Base-by-base conservation (phyloP, 2,797 vertebrate species). In the Phoebastria nigripes region DNA sequence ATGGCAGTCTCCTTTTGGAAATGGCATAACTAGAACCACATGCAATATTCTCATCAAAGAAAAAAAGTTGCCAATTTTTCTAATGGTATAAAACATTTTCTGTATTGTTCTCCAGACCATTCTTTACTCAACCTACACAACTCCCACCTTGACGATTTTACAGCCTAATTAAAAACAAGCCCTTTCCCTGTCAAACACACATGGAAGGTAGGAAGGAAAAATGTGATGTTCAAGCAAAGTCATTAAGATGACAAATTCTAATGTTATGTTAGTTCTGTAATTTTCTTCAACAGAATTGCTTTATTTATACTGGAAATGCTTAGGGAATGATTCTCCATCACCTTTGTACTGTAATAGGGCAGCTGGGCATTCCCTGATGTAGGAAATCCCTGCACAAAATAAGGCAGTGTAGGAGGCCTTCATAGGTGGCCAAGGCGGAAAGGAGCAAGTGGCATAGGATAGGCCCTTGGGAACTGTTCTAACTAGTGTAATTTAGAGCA, bases 361-460 rank as follows among this genome's bases (percentile, higher is more conserved):
- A 96, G 93, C 88, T 95, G 94, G 96, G 93, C 76, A 90, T 94
- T 96, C 93, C 93, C 81, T 78, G 61, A 74, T 83, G 69, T 95
- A 96, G 93, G 96, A 95, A 97, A 96, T 95, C 92, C 83, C 90
- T 87, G 82, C 81, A 93, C 92, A 95, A 77, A 95, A 90, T 81
- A 92, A 94, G 72, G 89, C 93, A 95, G 92, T 89, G 93, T 96
- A 96, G 94, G 95, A 94, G 92, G 92, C 94, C 94, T 96, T 95
- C 96, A 94, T 96, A 97, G 96, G 96, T 96, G 93, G 96, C 92
- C 96, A 82, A 89, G 83, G 93, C 46, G 18, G 93, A 95, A 96
- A 96, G 93, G 86, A 97, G 82, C 92, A 95, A 96, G 94, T 97
- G 94, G 96, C 96, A 97, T 92, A 95, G 93, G 94, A 95, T 96